Evolutionary conservation across 2,888 invertebrate species (phyloP).

Genomic region (Empis livida): DNA sequence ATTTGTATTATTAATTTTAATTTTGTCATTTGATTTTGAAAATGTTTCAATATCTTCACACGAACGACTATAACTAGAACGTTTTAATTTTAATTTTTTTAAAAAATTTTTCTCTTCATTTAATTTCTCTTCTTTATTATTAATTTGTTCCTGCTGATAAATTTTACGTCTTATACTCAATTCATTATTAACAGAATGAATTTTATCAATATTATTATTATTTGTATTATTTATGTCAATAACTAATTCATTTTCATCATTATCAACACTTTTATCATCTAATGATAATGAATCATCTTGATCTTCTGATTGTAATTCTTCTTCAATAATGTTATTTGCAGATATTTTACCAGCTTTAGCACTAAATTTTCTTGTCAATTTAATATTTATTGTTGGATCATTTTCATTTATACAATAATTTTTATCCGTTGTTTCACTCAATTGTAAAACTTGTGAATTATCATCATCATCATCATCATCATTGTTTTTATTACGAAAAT

Average conservation of each 20-base stretch:
- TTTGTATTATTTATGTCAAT: no score
- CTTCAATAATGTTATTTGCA: conserved; percentile 8
- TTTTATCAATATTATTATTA: conserved; percentile 1
- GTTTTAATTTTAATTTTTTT: conserved; percentile 11
- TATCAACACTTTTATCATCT: background rate
- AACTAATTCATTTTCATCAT: background rate
- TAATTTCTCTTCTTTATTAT: conserved; percentile 9
- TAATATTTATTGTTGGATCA: no score
- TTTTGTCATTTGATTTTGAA: background rate
- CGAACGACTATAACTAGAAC: conserved; percentile 12
- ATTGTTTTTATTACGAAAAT: no score
- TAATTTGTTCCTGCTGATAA: background rate
- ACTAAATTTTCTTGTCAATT: no score
- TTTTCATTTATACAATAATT: no score
- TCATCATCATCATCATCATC: no score
- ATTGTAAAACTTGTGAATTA: no score
- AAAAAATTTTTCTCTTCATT: conserved; percentile 8
- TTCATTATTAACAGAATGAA: no score
- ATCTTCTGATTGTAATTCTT: conserved; percentile 10
- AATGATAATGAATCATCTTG: conserved; percentile 8
- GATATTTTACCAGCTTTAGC: no score
- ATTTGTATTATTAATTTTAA: background rate
- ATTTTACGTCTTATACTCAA: background rate
- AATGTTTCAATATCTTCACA: conserved; percentile 10
- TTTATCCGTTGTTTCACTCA: no score